Base-by-base conservation (phyloP, 2,113 vertebrate species). In the Tichodroma muraria region DNA sequence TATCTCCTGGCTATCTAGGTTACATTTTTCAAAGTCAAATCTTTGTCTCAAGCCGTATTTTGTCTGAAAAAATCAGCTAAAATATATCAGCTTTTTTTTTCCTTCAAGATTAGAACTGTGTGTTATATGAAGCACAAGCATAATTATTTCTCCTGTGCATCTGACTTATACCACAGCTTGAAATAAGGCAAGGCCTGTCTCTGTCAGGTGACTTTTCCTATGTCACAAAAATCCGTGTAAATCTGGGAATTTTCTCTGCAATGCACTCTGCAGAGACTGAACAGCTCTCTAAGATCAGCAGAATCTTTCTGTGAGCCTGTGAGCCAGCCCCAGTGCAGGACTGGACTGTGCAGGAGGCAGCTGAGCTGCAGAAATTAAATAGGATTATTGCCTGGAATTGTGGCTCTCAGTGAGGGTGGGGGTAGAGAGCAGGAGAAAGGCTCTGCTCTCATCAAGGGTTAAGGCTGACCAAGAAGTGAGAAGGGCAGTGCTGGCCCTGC, bases 211-310 rank as follows among this genome's bases (percentile, higher is more conserved):
- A 40, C 17, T 56, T 35, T 30, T 76, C n/a, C 23, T 30, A 5
- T 37, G 64, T 47, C 21, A 64, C 15, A 42, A 21, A 85, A 82
- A 69, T 10, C 47, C 0, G 1, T 11, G 45, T 61, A 66, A 65
- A 42, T 35, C 12, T 66, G 42, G 23, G 52, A 47, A 27, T 76
- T 61, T 85, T 78, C 28, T 59, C 20, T 75, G 71, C 33, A 24
- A 33, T 25, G 27, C 7, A 5, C 15, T 31, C 15, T 11, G 2
- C 1, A 66, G 31, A 50, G n/a, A 27, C 0, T 25, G 50, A 86
- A 24, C 11, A 49, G 40, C 44, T 52, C 33, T 52, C 27, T 13
- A 17, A 57, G 54, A 80, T 17, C 18, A 73, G 50, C 8, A 18
- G 28, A 47, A 56, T 22, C 53, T 13, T 77, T 30, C 9, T 38